Evolutionary conservation across 2,797 vertebrate species (phyloP).

Genomic region (Gallinago stenura): DNA sequence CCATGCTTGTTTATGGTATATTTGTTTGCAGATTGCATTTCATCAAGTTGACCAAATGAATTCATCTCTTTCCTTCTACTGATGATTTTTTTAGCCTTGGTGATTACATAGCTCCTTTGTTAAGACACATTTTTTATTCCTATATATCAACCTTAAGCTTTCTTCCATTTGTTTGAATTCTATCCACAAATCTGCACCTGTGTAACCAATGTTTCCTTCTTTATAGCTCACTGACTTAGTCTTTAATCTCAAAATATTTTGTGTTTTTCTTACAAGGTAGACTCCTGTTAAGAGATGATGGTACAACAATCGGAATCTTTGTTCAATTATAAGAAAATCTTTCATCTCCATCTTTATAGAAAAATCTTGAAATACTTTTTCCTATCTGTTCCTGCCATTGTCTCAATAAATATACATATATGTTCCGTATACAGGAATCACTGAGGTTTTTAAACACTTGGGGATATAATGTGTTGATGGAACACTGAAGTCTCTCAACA

Average conservation of each 20-base stretch:
- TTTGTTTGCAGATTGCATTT: neutral
- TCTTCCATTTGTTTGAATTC: neutral
- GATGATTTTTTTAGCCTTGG: neutral
- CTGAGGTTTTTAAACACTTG: neutral
- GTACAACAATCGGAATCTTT: neutral
- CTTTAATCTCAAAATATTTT: neutral
- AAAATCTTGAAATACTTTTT: neutral
- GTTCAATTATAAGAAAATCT: neutral
- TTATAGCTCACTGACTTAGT: neutral
- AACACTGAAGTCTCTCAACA: neutral
- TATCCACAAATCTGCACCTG: neutral
- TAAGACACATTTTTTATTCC: neutral
- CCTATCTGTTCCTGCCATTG: neutral
- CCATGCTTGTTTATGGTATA: neutral
- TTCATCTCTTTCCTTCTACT: neutral
- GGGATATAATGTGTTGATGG: neutral
- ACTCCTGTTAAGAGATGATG: neutral
- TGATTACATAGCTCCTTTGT: neutral
- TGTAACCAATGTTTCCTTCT: neutral
- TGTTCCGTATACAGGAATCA: neutral
- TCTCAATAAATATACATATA: fast-evolving
- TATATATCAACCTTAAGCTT: neutral
- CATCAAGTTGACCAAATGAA: neutral
- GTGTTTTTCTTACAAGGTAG: neutral
- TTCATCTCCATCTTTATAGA: neutral